A percentile compares a stretch with the other conserved stretches of the same genome.
These are phyloP conservation scores for Drosophila quinaria DNA, from an alignment of 2,888 invertebrate genomes.

Conservation along the genomic window DNA sequence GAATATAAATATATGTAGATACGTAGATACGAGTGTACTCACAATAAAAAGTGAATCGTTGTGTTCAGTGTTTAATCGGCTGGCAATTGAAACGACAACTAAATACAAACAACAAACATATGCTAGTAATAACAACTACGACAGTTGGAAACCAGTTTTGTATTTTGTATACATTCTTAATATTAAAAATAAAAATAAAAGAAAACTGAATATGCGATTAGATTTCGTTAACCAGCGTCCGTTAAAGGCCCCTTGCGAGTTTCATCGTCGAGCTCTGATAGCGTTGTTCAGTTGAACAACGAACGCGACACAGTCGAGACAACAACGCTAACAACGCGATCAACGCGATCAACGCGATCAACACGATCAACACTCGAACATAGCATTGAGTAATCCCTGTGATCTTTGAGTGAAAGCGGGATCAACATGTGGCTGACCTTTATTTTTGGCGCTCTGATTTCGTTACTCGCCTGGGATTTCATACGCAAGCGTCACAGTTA, in stretches of 20 bases:
- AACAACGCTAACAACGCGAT: slow-evolving; percentile 31
- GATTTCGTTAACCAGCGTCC: slow-evolving; percentile 34
- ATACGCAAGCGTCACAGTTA: slow-evolving; percentile 52
- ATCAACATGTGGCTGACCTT: slow-evolving; percentile 62
- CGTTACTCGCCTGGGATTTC: slow-evolving; percentile 69
- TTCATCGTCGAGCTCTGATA: slow-evolving; percentile 19
- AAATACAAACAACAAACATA: not conserved
- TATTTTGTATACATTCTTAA: slow-evolving; percentile 26
- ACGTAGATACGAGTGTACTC: not conserved
- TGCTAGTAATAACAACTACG: slow-evolving; percentile 8
- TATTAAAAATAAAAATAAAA: slow-evolving; percentile 22
- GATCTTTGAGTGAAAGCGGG: not conserved
- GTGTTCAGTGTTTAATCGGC: slow-evolving; percentile 11
- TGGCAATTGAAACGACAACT: slow-evolving; percentile 9
- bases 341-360: slow-evolving; percentile 17
- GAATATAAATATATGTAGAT: not conserved
- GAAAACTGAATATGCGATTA: slow-evolving; percentile 45
- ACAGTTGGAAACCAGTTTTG: slow-evolving; percentile 51
- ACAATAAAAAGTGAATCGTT: slow-evolving; percentile 1
- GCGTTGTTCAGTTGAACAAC: slow-evolving; percentile 44
- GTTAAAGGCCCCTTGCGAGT: not conserved
- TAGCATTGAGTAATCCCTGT: not conserved
- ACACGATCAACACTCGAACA: slow-evolving; percentile 4
- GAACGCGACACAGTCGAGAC: slow-evolving; percentile 44
- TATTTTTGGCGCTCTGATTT: slow-evolving; percentile 43